phyloP scores from a whole-genome alignment of 2,113 vertebrate species.

The Nothocercus nigrocapillus region DNA sequence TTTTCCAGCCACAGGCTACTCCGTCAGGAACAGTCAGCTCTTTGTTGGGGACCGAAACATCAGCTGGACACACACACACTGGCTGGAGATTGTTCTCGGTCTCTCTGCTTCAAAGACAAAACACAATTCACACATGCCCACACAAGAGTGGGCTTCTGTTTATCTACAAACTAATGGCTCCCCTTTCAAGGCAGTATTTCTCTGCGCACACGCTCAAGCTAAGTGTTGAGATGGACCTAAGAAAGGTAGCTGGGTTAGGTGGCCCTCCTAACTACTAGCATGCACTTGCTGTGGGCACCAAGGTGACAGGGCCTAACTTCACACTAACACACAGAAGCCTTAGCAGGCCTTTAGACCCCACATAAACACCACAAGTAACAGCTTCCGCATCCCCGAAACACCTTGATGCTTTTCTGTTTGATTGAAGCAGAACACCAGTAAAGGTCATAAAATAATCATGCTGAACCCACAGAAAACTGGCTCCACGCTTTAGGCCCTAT shows the following conservation, averaged over 20 bases:
- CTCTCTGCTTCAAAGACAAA: constrained; percentile 20
- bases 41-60: constrained; percentile 18
- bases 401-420: neutral
- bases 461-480: neutral
- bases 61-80: constrained; percentile 26
- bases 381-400: neutral
- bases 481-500: neutral
- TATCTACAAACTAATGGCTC: neutral
- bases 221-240: neutral
- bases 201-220: fast-evolving
- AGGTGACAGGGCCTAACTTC: neutral
- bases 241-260: neutral
- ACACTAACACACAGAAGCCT: neutral
- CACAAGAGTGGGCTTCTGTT: neutral
- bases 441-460: neutral
- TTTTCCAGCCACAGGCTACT: neutral
- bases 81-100: constrained; percentile 28
- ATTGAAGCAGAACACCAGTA: neutral
- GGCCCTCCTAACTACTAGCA: neutral
- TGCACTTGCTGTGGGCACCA: fast-evolving
- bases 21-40: constrained; percentile 8
- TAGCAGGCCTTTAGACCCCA: neutral
- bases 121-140: neutral
- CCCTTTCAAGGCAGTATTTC: neutral
- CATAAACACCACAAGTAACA: neutral